A percentile compares a stretch with the other conserved stretches of the same genome.
These are phyloP conservation scores for Cynopterus sphinx DNA, from an alignment of 2,797 vertebrate species.

Conservation along the genomic window DNA sequence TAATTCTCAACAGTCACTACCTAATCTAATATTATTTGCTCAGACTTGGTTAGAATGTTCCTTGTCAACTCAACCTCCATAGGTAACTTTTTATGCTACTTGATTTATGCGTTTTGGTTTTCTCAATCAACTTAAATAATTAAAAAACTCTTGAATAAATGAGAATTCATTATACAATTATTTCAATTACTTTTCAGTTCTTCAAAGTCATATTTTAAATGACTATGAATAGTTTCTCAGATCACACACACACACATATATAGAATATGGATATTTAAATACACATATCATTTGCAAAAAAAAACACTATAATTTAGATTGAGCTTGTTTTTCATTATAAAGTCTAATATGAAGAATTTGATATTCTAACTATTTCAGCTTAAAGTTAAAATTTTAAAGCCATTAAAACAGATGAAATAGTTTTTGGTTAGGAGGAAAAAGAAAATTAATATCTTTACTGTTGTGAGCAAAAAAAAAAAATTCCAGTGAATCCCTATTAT, in stretches of 20 bases:
- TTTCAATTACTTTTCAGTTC: constrained; percentile 14
- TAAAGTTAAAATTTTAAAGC: not conserved
- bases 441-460: not conserved
- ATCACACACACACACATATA: not conserved
- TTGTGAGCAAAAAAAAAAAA: not conserved
- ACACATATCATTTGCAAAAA: not conserved
- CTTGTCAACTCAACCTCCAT: not conserved
- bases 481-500: not conserved
- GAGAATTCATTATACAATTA: not conserved
- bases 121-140: not conserved
- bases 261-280: not conserved
- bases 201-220: constrained; percentile 22
- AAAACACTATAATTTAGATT: constrained; percentile 2
- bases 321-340: constrained; percentile 20
- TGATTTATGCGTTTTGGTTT: constrained; percentile 21
- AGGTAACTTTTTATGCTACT: not conserved
- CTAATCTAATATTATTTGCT: constrained; percentile 1
- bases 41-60: not conserved
- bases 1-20: not conserved
- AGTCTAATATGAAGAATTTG: not conserved
- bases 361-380: constrained; percentile 26
- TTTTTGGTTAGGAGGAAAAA: constrained; percentile 16
- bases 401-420: not conserved
- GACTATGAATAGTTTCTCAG: constrained; percentile 25
- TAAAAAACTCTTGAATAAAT: not conserved